Conservation (phyloP, 2,113 vertebrate species). For the Paratilapia polleni region DNA sequence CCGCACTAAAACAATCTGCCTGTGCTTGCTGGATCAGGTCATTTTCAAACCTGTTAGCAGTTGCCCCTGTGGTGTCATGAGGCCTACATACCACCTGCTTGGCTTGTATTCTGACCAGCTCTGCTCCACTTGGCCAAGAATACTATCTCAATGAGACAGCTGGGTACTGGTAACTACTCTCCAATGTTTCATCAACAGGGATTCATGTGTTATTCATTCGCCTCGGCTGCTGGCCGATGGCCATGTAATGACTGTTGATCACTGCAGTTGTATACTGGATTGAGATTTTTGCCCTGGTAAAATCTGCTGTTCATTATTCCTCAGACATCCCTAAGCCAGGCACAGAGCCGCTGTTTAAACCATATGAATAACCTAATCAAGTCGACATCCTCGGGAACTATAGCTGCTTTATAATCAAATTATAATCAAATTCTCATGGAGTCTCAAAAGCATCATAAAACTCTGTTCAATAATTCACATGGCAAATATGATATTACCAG, state of each 20-base stretch:
- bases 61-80: constrained; percentile 48
- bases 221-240: constrained; percentile 63
- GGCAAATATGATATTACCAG: constrained; percentile 78
- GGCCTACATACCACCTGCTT: constrained; percentile 67
- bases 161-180: constrained; percentile 76
- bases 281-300: constrained; percentile 58
- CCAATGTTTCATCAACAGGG: constrained; percentile 79
- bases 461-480: constrained; percentile 82
- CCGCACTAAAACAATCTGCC: constrained; percentile 65
- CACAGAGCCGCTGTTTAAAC: constrained; percentile 40
- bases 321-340: constrained; percentile 42
- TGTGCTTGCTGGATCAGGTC: constrained; percentile 44
- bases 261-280: constrained; percentile 65
- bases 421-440: constrained; percentile 69
- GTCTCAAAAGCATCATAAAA: constrained; percentile 78
- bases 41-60: constrained; percentile 70
- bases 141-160: constrained; percentile 75
- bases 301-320: constrained; percentile 62
- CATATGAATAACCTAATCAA: constrained; percentile 69
- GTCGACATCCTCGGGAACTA: constrained; percentile 64
- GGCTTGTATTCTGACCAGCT: constrained; percentile 64
- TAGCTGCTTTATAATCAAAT: constrained; percentile 68
- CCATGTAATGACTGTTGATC: constrained; percentile 76
- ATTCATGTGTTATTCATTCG: constrained; percentile 78
- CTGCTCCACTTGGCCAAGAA: constrained; percentile 63